A percentile compares a stretch with the other conserved stretches of the same genome.
Conservation (phyloP, 1,140 invertebrate genomes). For the Tetramorium alpestre region DNA sequence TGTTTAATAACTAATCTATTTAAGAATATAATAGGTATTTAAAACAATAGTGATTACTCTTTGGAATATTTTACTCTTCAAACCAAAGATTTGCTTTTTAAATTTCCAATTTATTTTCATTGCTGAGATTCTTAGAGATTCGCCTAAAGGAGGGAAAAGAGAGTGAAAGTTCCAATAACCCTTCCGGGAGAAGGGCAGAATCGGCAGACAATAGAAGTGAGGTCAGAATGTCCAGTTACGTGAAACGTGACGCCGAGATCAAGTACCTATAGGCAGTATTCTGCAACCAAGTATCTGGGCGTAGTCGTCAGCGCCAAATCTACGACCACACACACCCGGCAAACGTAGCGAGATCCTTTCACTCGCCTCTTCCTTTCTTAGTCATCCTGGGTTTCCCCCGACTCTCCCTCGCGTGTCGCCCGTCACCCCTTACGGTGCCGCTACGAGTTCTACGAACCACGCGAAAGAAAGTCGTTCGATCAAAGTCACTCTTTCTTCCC, state of each 20-base stretch:
- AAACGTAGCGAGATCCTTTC: constrained; percentile 69
- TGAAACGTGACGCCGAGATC: constrained; percentile 49
- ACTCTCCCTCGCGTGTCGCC: background rate
- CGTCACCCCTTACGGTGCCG: background rate
- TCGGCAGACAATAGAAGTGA: constrained; percentile 62
- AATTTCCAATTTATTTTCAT: constrained; percentile 12
- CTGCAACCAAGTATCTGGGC: background rate
- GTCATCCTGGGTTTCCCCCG: constrained; percentile 35
- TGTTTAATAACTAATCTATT: background rate
- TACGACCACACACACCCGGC: background rate
- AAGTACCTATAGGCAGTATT: background rate
- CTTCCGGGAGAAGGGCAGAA: constrained; percentile 9
- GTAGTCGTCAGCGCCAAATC: constrained; percentile 31
- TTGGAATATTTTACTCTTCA: background rate
- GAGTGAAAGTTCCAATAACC: constrained; percentile 77
- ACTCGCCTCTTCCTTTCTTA: constrained; percentile 67
- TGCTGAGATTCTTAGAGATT: background rate
- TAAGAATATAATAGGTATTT: background rate
- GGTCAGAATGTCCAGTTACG: constrained; percentile 77
- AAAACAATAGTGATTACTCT: background rate
- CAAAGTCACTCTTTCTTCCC: constrained; percentile 65
- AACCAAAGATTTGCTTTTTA: background rate
- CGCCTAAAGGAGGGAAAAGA: background rate
- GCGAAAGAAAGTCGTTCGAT: constrained; percentile 69
- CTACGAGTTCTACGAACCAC: constrained; percentile 30